These are phyloP conservation scores for Catocala sponsa DNA, from an alignment of 2,888 invertebrate genomes.

Conservation along the genomic window DNA sequence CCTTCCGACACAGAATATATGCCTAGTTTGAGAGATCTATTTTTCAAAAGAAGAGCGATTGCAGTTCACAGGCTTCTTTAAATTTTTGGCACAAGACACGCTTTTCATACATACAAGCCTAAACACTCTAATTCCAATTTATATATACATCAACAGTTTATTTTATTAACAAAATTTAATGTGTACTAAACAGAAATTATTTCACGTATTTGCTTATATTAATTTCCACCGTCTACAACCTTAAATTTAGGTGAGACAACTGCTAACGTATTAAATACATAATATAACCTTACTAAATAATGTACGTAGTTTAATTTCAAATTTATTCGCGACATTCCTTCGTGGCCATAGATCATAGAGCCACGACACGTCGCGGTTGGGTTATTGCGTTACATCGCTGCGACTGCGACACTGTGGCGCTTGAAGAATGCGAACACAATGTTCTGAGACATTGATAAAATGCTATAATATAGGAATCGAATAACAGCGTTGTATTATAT, in stretches of 20 bases:
- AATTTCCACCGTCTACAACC: too few species aligned
- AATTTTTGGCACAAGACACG: too few species aligned
- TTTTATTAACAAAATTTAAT: too few species aligned
- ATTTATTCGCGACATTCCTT: constrained; percentile 34
- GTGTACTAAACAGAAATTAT: too few species aligned
- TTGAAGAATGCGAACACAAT: constrained; percentile 34
- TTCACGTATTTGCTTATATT: too few species aligned
- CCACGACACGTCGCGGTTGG: constrained; percentile 38
- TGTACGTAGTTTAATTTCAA: constrained; percentile 34
- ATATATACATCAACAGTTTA: too few species aligned
- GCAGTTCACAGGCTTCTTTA: too few species aligned
- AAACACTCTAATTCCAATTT: too few species aligned
- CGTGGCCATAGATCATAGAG: constrained; percentile 41
- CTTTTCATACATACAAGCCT: too few species aligned
- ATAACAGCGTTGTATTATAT: background rate
- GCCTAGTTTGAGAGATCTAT: too few species aligned
- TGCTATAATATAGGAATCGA: background rate
- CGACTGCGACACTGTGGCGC: constrained; percentile 16
- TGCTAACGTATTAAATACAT: background rate
- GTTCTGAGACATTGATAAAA: constrained; percentile 5
- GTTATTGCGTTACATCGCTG: constrained; percentile 35
- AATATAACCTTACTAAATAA: constrained; percentile 12
- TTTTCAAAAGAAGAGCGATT: too few species aligned
- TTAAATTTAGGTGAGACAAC: constrained; percentile 2
- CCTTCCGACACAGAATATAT: too few species aligned